These are phyloP conservation scores for Endotricha flammealis DNA, from an alignment of 2,888 invertebrate genomes.

Conservation along the genomic window DNA sequence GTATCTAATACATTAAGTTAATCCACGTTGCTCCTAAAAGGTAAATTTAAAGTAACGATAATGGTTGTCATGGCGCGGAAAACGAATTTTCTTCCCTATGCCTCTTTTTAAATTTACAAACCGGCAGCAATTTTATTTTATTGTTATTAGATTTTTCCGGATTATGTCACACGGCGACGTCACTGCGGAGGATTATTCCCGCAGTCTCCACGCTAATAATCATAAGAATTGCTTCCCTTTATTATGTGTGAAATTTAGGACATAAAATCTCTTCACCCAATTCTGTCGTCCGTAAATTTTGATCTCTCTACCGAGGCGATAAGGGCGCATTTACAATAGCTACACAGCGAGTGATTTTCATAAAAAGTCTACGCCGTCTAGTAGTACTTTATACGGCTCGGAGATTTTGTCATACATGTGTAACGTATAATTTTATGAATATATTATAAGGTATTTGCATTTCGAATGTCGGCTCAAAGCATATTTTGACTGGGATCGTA, in stretches of 20 bases:
- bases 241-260: slow-evolving; percentile 76
- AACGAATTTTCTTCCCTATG: slow-evolving; percentile 72
- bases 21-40: slow-evolving; percentile 36
- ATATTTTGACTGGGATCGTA: slow-evolving; percentile 32
- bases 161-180: slow-evolving; percentile 72
- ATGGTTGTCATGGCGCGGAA: slow-evolving; percentile 67
- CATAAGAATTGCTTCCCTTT: slow-evolving; percentile 76
- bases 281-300: slow-evolving; percentile 30
- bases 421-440: slow-evolving; percentile 64
- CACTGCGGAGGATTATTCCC: slow-evolving; percentile 73
- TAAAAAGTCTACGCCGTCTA: slow-evolving; percentile 49
- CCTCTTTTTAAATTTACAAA: slow-evolving; percentile 72
- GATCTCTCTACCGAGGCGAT: slow-evolving; percentile 30
- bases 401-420: slow-evolving; percentile 59
- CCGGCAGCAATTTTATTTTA: slow-evolving; percentile 76
- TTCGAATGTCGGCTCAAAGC: slow-evolving; percentile 32
- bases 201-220: slow-evolving; percentile 75
- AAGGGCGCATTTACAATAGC: slow-evolving; percentile 39
- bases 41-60: slow-evolving; percentile 73
- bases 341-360: slow-evolving; percentile 33
- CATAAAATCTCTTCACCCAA: slow-evolving; percentile 51
- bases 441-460: slow-evolving; percentile 60
- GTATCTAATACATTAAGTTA: slow-evolving; percentile 11
- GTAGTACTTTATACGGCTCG: slow-evolving; percentile 47
- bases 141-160: slow-evolving; percentile 79